Evolutionary conservation across 2,888 invertebrate species (phyloP), one percentile per base, ranked within the genome.

Genomic region (Ornithoptera priamus): DNA sequence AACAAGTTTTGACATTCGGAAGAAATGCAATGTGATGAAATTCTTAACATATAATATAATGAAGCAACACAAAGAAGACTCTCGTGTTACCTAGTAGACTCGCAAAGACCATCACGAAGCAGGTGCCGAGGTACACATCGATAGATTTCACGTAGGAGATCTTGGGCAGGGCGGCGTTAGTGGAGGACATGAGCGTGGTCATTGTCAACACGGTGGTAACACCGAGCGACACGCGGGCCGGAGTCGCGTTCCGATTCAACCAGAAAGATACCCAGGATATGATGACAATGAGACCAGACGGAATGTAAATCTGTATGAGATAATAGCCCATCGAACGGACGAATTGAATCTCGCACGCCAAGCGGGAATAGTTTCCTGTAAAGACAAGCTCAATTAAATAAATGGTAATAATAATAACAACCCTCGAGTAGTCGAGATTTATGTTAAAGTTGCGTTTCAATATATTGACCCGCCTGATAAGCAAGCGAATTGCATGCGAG

Each of bases 31-130:
- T 8, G 12, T 12, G 2, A 22, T 22, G 22, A 22, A 22, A 22
- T 46, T 15, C 12, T 4, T 46, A 46, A 46, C 12, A 46, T 12
- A 46, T 46, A 46, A 46, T 46, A 46, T 15, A 46, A 46, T 46
- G 42, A 12, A 12, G 15, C 42, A 15, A 46, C 15, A 46, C 12
- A 46, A 46, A 46, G 4, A 46, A 46, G 15, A 46, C 12, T 12
- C 46, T 46, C 4, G 4, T 46, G 46, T 95, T 94, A 97, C 98
- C 98, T 93, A 99, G 93, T 85, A 99, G 94, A 89, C 98, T 98
- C 81, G 98, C 98, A 94, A 99, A 99, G 89, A 99, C 99, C 98
- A 99, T 99, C 86, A 99, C 97, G 97, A 99, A 99, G 94, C 98
- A 98, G 86, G 98, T 98, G 86, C 98, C 98, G 93, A 98, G 94